A percentile compares a stretch with the other conserved stretches of the same genome.
Evolutionary conservation across 2,888 invertebrate species (phyloP).

Genomic region (Ophonus ardosiacus): DNA sequence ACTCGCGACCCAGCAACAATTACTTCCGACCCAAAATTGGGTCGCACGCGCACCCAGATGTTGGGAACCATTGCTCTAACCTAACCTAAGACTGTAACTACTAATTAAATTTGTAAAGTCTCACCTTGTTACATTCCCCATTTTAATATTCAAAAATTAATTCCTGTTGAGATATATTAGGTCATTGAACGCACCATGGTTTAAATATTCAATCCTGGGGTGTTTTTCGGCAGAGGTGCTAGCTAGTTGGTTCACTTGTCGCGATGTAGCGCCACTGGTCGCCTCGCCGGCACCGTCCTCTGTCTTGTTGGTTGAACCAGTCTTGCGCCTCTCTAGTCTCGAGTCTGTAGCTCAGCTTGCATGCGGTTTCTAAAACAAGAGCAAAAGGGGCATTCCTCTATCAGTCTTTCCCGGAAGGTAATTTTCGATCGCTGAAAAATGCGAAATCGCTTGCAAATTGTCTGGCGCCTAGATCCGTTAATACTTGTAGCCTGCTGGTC

Average conservation of each 20-base stretch:
- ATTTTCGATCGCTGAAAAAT: conserved; percentile 64
- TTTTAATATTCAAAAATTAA: too few species aligned
- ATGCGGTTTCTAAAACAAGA: conserved; percentile 60
- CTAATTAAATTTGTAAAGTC: too few species aligned
- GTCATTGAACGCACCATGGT: background rate
- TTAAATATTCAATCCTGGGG: conserved; percentile 5
- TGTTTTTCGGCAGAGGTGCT: background rate
- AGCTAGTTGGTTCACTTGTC: background rate
- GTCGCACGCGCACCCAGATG: too few species aligned
- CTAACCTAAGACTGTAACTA: too few species aligned
- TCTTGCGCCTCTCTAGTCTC: conserved; percentile 40
- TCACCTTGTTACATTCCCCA: too few species aligned
- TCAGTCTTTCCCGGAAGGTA: conserved; percentile 63
- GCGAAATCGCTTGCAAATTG: conserved; percentile 62
- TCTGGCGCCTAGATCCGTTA: conserved; percentile 64
- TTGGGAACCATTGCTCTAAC: too few species aligned
- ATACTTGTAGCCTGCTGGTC: conserved; percentile 55
- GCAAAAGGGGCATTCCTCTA: conserved; percentile 58
- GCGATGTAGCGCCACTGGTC: conserved; percentile 22
- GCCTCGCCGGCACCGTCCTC: conserved; percentile 22
- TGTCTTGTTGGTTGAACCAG: conserved; percentile 45
- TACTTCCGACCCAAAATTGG: too few species aligned
- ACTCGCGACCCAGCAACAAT: too few species aligned
- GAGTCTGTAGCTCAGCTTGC: background rate
- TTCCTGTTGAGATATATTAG: background rate